Percentiles rank a stretch among this genome's conserved stretches.
phyloP scores from a whole-genome alignment of 2,113 vertebrate genomes.

The Triplophysa siluroides region DNA sequence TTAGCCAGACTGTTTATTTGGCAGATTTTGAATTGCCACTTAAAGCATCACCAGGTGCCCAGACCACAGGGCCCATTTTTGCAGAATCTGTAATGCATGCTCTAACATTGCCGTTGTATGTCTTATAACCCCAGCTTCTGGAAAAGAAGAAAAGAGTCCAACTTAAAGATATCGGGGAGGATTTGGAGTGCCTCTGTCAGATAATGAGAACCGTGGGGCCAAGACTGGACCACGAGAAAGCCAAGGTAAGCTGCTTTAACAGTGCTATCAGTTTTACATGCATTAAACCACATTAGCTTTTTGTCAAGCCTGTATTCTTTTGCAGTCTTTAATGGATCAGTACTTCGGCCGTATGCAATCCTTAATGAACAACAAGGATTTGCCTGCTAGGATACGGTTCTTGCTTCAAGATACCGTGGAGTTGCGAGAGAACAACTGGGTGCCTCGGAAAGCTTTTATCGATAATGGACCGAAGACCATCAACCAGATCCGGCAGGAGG shows the following conservation, averaged over 20 bases:
- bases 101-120: background rate
- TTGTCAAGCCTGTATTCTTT: background rate
- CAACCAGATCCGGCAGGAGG: slow-evolving; percentile 98
- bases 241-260: slow-evolving; percentile 80
- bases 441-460: slow-evolving; percentile 99
- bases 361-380: slow-evolving; percentile 99
- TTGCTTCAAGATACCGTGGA: slow-evolving; percentile 99
- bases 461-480: slow-evolving; percentile 99
- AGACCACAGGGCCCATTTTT: no score
- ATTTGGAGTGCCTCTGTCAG: slow-evolving; percentile 99
- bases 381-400: slow-evolving; percentile 99
- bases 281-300: background rate
- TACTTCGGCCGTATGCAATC: slow-evolving; percentile 99
- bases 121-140: slow-evolving; percentile 83
- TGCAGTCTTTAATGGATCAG: slow-evolving; percentile 99
- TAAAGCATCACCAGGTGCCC: no score
- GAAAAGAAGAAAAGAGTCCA: slow-evolving; percentile 99
- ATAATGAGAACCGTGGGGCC: slow-evolving; percentile 99
- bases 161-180: slow-evolving; percentile 99
- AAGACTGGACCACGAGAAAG: slow-evolving; percentile 99
- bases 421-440: slow-evolving; percentile 96
- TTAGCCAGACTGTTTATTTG: no score
- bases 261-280: background rate
- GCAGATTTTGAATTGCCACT: no score
- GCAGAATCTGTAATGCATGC: no score